Conservation (phyloP, 2,888 invertebrate species). For the Diachrysia chrysitis region DNA sequence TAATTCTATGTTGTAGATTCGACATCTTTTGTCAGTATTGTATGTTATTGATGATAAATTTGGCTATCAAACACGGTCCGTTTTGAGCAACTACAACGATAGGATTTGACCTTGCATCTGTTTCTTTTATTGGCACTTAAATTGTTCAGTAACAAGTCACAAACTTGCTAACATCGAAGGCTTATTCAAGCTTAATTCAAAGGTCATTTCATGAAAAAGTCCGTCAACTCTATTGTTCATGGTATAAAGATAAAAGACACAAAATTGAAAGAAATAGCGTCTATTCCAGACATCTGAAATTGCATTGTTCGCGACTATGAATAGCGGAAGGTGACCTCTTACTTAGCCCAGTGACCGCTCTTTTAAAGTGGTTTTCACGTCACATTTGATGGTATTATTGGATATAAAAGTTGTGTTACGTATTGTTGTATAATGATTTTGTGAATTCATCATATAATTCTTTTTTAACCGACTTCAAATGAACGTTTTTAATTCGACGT, state of each 20-base stretch:
- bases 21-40: too few relatives aligned
- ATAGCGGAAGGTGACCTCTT: conserved; percentile 4
- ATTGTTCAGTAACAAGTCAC: neutral
- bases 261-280: neutral
- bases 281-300: neutral
- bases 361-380: neutral
- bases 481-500: too few relatives aligned
- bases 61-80: too few relatives aligned
- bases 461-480: too few relatives aligned
- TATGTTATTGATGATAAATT: too few relatives aligned
- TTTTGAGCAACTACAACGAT: neutral
- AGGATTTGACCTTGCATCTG: neutral
- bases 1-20: too few relatives aligned
- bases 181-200: neutral
- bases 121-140: neutral
- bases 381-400: neutral
- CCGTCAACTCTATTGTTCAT: neutral
- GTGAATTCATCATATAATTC: too few relatives aligned
- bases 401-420: too few relatives aligned
- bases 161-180: neutral
- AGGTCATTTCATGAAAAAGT: too few relatives aligned
- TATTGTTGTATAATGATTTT: too few relatives aligned
- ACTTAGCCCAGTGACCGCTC: neutral
- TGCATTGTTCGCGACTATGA: conserved; percentile 1
- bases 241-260: neutral